Evolutionary conservation across 1,140 invertebrate genomes (phyloP).

Genomic region (Drosophila bocqueti): DNA sequence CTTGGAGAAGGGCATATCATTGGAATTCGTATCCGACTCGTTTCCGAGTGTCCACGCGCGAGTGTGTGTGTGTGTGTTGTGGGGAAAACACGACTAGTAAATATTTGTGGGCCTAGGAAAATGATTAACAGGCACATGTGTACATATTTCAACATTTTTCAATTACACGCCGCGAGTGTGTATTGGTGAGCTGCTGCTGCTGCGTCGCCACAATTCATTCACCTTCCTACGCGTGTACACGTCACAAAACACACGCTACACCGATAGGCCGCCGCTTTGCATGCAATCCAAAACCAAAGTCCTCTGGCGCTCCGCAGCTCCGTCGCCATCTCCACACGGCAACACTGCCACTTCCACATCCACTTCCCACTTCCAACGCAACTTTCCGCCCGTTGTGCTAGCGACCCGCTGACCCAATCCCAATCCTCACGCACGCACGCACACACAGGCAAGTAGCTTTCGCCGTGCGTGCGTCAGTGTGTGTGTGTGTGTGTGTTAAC

Average conservation of each 20-base stretch:
- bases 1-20: constrained; percentile 16
- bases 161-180: constrained; percentile 30
- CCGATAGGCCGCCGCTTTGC: constrained; percentile 36
- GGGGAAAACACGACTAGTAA: constrained; percentile 20
- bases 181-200: constrained; percentile 19
- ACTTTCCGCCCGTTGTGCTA: constrained; percentile 73
- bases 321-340: constrained; percentile 9
- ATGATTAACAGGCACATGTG: constrained; percentile 17
- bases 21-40: constrained; percentile 15
- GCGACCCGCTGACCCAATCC: constrained; percentile 79
- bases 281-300: constrained; percentile 58
- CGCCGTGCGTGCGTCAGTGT: constrained; percentile 10
- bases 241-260: constrained; percentile 57
- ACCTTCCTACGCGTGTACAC: constrained; percentile 66
- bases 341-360: constrained; percentile 11
- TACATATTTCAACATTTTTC: constrained; percentile 17
- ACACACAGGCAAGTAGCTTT: constrained; percentile 30
- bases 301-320: constrained; percentile 24
- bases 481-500: constrained; percentile 43
- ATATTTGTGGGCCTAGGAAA: constrained; percentile 30
- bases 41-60: not conserved
- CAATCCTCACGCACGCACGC: constrained; percentile 50
- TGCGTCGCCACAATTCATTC: constrained; percentile 60
- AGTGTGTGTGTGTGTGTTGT: constrained; percentile 17
- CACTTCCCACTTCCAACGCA: constrained; percentile 55